These are phyloP conservation scores for Acyrthosiphon pisum DNA, from an alignment of 1,140 invertebrate genomes.

Conservation along the genomic window DNA sequence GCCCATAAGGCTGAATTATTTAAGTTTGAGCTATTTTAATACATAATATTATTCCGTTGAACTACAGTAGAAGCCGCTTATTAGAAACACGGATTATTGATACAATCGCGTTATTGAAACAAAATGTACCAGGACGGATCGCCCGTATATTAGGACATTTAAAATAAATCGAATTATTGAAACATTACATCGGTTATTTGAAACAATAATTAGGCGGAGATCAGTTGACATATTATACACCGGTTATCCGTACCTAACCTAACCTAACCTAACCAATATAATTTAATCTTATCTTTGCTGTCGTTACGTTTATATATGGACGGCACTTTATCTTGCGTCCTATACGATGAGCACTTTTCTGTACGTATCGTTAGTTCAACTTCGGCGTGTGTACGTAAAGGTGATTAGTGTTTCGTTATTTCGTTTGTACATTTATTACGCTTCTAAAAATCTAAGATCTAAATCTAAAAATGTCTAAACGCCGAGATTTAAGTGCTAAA, in stretches of 20 bases:
- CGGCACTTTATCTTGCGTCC: not conserved
- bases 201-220: no score
- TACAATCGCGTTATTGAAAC: conserved; percentile 23
- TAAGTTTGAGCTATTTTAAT: no score
- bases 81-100: not conserved
- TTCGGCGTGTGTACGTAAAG: not conserved
- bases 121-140: not conserved
- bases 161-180: not conserved
- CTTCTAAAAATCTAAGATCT: not conserved
- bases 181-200: not conserved
- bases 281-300: conserved; percentile 16
- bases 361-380: not conserved
- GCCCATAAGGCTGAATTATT: no score
- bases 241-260: not conserved
- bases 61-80: not conserved
- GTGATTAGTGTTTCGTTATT: no score
- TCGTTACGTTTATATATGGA: no score
- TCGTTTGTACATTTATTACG: no score
- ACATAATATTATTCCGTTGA: no score
- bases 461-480: not conserved
- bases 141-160: not conserved
- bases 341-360: not conserved
- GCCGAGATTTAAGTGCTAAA: no score
- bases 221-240: no score
- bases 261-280: not conserved